Conservation (phyloP, 53 echinoderm and acorn worm genomes). For the Crossaster papposus region DNA sequence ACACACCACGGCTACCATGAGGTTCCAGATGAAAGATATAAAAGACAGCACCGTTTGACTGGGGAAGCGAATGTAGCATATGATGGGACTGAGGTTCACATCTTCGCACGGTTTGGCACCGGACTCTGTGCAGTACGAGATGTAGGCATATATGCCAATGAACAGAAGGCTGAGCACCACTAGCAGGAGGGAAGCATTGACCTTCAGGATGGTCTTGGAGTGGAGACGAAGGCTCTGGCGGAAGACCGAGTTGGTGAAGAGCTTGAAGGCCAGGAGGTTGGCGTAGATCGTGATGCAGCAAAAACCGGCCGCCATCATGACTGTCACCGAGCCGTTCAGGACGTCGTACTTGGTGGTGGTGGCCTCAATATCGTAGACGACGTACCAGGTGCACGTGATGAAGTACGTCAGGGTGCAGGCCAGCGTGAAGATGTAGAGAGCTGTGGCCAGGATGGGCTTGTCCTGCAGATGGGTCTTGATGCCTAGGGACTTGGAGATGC, state of each 20-base stretch:
- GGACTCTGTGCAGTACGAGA: conserved; percentile 55
- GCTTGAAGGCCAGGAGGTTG: conserved; percentile 81
- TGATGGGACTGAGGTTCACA: conserved; percentile 63
- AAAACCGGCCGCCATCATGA: conserved; percentile 84
- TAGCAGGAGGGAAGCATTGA: conserved; percentile 74
- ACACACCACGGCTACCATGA: conserved; percentile 82
- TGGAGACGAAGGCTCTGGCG: conserved; percentile 87
- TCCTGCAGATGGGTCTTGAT: conserved; percentile 82
- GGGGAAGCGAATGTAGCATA: conserved; percentile 79
- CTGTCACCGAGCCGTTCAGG: conserved; percentile 82
- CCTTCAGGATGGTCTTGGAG: conserved; percentile 83
- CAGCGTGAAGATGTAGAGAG: conserved; percentile 75
- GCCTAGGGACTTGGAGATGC: conserved; percentile 86
- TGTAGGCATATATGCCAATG: conserved; percentile 74
- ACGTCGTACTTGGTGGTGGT: conserved; percentile 84
- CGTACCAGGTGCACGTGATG: conserved; percentile 73
- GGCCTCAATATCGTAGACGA: conserved; percentile 74
- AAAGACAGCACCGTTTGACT: conserved; percentile 69
- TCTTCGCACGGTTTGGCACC: conserved; percentile 57
- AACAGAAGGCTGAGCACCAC: conserved; percentile 66
- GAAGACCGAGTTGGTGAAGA: conserved; percentile 87
- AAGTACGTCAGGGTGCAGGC: conserved; percentile 60
- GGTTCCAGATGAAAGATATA: conserved; percentile 82
- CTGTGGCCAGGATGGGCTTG: conserved; percentile 77
- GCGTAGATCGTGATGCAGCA: conserved; percentile 74